Evolutionary conservation across 2,888 invertebrate genomes (phyloP), one percentile per base, ranked within the genome.

Genomic region (Eristalis intricaria): DNA sequence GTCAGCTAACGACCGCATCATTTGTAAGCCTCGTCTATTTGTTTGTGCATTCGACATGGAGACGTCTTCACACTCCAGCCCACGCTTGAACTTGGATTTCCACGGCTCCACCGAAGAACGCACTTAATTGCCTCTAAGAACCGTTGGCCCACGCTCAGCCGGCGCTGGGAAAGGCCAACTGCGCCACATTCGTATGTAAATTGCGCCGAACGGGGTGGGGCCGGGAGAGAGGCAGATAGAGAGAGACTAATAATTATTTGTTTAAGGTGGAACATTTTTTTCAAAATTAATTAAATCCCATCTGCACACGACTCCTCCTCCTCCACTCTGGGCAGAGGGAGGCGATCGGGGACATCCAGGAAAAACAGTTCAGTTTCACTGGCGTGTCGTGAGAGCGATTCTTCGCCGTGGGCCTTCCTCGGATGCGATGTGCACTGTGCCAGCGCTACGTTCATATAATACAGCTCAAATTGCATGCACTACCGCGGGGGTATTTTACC

Each of bases 261-360:
- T 71, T 29, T 40, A 50, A 50, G 50, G 50, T 50, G 50, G 56
- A 77, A 85, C 69, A 71, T 71, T 75, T 74, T 32, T 32, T 8
- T 32, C 32, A 35, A 81, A 76, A 78, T 86, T 86, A 86, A 86
- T 86, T 77, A 78, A 86, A 69, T 70, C 74, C 70, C 78, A 82
- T 86, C 78, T 82, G 85, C 77, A 82, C 82, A 82, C 85, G 74
- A 68, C 19, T 19, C 50, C 50, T 13, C 19, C 7, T n/a, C 50
- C 19, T 13, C 26, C n/a, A n/a, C n/a, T 26, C 26, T 26, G 26
- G 26, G 50, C 19, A 50, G 50, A 50, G 11, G 5, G 40, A 56
- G 60, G 32, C 60, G 22, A 40, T 65, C 66, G 56, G 56, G 22
- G 19, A 50, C 50, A 19, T 50, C 50, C 50, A 22, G 66, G 40